Evolutionary conservation across 2,888 invertebrate species (phyloP), one percentile per base, ranked within the genome.

Genomic region (Acleris cristana): DNA sequence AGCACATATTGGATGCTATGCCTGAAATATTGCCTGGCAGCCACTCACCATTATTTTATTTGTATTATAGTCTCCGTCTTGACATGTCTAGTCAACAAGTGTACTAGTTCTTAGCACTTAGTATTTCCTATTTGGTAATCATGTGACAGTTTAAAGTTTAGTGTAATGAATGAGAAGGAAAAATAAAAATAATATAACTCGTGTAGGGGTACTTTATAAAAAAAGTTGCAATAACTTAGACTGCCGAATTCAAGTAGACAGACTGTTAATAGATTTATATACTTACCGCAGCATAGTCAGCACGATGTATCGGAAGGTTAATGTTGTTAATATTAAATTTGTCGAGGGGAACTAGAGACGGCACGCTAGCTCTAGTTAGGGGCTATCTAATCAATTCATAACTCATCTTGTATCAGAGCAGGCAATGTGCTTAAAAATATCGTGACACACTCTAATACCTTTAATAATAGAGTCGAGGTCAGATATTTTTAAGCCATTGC

Each of bases 141-240:
- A 51, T 53, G 45, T 62, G 66, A 52, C 52, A 56, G 55, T 57
- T 66, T 52, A 62, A 57, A 66, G 56, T 45, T 34, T 66, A 61
- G n/a, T 52, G 60, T 66, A 66, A 52, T 56, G 49, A 60, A 40
- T 16, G 18, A 48, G 18, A 48, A 16, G 7, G 8, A 61, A 52
- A 40, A 60, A 55, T 26, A 52, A 51, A 30, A 30, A 30, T 66
- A 62, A 61, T 52, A 51, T 57, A 56, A 57, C 51, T 56, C 56
- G 61, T 52, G 61, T 66, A 66, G 65, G 34, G 30, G 52, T 56
- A 44, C 51, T 59, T 34, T 45, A 48, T 52, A 44, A 65, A 59
- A 59, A 55, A 61, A 57, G 52, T 62, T 56, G 66, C 61, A 62
- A 67, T 67, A 63, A 67, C 67, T 57, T 66, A 66, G 66, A 61